Evolutionary conservation across 1,140 invertebrate species (phyloP), one percentile per base, ranked within the genome.

Genomic region (Drosophila mauritiana): DNA sequence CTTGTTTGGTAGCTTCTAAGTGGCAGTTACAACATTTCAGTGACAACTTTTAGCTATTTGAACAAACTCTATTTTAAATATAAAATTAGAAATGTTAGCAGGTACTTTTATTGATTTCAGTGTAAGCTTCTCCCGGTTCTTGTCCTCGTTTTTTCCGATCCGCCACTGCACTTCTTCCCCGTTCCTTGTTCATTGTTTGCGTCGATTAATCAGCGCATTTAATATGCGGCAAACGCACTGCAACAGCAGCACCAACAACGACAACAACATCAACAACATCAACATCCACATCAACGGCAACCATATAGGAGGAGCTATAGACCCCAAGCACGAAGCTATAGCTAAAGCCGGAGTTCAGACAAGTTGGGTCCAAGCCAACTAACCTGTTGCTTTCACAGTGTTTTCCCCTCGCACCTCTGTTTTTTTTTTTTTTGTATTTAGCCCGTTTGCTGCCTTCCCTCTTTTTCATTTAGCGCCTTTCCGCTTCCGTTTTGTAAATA

Each of bases 171-270:
- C 6, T 8, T 42, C 20, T 4, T 4, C 40, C 27, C 52, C 22
- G 10, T 42, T 48, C 49, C 61, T 64, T 73, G 67, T 73, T 74
- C 73, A 81, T 81, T 81, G 81, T 85, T 81, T 78, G 63, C 63
- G 68, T 57, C 58, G 74, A 88, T 86, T 86, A 88, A 86, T 86
- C 83, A 88, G 74, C 70, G 78, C 79, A 73, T 78, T 77, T 77
- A 77, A 77, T 77, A 77, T 77, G 74, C 73, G 55, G 52, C 68
- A 70, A 65, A 77, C 73, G 74, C 74, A 77, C 73, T 77, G 73
- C 74, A 67, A 55, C 58, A 73, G n/a, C 34, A 64, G 17, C 46
- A 46, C 12, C 12, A 36, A 17, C 13, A 52, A 37, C 42, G 1
- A 1, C 17, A 37, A 22, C 12, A 64, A 43, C n/a, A 67, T n/a